Percentiles rank a stretch among this genome's conserved stretches.
Conservation (phyloP, 2,888 invertebrate species). For the Iphiclides podalirius region DNA sequence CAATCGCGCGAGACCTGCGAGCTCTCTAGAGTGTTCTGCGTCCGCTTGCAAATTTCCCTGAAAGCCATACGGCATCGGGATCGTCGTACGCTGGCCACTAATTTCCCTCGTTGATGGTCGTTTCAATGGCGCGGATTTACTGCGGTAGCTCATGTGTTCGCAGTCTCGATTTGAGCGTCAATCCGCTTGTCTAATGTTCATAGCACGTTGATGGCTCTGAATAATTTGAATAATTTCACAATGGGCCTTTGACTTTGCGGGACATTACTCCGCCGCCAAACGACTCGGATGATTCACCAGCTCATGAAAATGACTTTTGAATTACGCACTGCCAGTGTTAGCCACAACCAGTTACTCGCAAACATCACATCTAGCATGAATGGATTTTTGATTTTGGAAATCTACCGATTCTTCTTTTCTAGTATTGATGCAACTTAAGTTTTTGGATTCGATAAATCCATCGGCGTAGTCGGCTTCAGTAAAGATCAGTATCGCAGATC, state of each 20-base stretch:
- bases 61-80: slow-evolving; percentile 31
- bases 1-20: slow-evolving; percentile 25
- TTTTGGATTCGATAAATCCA: too few relatives aligned
- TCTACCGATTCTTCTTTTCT: too few relatives aligned
- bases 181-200: slow-evolving; percentile 47
- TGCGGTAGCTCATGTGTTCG: slow-evolving; percentile 53
- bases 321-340: too few relatives aligned
- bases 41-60: neutral
- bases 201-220: slow-evolving; percentile 47
- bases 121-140: slow-evolving; percentile 68
- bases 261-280: slow-evolving; percentile 38
- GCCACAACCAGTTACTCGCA: too few relatives aligned
- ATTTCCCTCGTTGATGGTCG: slow-evolving; percentile 67
- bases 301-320: neutral
- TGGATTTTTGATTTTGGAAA: too few relatives aligned
- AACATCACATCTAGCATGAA: too few relatives aligned
- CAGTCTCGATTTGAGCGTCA: slow-evolving; percentile 59
- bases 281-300: neutral
- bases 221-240: slow-evolving; percentile 45
- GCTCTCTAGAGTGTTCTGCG: neutral
- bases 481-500: too few relatives aligned
- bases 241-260: slow-evolving; percentile 50
- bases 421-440: too few relatives aligned
- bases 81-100: slow-evolving; percentile 49
- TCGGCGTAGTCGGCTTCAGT: too few relatives aligned